These are phyloP conservation scores for Camponotus fellah DNA, from an alignment of 2,888 invertebrate species.

Conservation along the genomic window DNA sequence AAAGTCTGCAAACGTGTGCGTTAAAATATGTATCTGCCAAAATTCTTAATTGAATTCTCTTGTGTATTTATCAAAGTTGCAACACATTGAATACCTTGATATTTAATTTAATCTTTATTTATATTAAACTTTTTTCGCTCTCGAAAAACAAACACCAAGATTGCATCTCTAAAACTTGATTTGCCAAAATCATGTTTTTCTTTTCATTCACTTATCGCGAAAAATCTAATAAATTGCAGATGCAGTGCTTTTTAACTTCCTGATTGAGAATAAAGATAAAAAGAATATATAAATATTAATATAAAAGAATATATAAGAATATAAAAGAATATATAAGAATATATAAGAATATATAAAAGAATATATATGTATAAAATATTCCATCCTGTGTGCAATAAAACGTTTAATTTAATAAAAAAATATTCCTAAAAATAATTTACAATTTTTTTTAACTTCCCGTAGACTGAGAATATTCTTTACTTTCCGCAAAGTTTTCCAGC, in stretches of 20 bases:
- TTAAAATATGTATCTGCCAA: slow-evolving; percentile 10
- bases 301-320: too few species aligned
- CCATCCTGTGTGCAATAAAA: too few species aligned
- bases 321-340: too few species aligned
- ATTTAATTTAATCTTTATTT: neutral
- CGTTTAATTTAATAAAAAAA: too few species aligned
- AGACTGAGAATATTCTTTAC: neutral
- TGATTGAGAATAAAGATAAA: neutral
- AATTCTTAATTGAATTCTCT: neutral
- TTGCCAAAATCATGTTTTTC: neutral
- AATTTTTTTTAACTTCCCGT: neutral
- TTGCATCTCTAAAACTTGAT: neutral
- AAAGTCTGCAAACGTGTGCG: neutral
- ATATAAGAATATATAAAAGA: too few species aligned
- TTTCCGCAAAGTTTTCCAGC: neutral
- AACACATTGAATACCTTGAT: neutral
- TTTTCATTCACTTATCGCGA: neutral
- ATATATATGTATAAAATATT: too few species aligned
- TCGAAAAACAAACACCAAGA: neutral
- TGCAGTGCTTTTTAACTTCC: neutral
- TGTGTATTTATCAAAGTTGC: neutral
- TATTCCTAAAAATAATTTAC: too few species aligned
- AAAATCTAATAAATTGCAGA: neutral
- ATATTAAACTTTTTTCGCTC: neutral
- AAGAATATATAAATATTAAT: too few species aligned